Percentiles rank a stretch among this genome's conserved stretches.
phyloP scores from a whole-genome alignment of 2,888 invertebrate species.

The Ischnura elegans region DNA sequence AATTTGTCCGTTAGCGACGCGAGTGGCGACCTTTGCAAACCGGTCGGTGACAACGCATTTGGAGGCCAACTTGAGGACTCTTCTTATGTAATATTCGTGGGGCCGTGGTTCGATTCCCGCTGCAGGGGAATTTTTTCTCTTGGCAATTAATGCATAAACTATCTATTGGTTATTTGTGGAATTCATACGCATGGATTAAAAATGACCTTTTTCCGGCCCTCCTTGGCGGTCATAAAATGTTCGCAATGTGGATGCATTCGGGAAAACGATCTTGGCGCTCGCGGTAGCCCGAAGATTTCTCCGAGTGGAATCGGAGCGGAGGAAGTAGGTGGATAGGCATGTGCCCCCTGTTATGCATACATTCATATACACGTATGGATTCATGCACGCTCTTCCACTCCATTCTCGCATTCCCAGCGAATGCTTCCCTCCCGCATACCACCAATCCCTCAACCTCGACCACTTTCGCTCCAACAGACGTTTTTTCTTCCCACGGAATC shows the following conservation, averaged over 20 bases:
- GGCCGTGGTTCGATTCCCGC: too few relatives aligned
- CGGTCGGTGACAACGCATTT: too few relatives aligned
- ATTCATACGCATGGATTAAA: too few relatives aligned
- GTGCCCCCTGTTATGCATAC: conserved; percentile 3
- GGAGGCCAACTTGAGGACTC: too few relatives aligned
- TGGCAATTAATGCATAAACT: too few relatives aligned
- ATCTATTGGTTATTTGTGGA: too few relatives aligned
- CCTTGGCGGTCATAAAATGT: neutral
- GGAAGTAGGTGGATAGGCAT: neutral
- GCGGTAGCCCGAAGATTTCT: neutral
- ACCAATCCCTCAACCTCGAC: neutral
- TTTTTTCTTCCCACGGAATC: neutral
- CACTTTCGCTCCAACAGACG: neutral
- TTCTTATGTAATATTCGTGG: too few relatives aligned
- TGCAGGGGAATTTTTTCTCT: too few relatives aligned
- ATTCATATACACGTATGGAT: neutral
- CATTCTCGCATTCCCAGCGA: neutral
- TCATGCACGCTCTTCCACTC: neutral
- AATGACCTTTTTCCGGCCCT: neutral
- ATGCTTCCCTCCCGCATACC: neutral
- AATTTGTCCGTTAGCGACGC: too few relatives aligned
- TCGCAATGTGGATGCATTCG: neutral
- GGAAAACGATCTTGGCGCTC: neutral
- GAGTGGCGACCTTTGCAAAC: too few relatives aligned
- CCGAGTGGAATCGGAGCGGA: neutral